Conservation (phyloP, 2,797 vertebrate species). For the Furcifer pardalis region DNA sequence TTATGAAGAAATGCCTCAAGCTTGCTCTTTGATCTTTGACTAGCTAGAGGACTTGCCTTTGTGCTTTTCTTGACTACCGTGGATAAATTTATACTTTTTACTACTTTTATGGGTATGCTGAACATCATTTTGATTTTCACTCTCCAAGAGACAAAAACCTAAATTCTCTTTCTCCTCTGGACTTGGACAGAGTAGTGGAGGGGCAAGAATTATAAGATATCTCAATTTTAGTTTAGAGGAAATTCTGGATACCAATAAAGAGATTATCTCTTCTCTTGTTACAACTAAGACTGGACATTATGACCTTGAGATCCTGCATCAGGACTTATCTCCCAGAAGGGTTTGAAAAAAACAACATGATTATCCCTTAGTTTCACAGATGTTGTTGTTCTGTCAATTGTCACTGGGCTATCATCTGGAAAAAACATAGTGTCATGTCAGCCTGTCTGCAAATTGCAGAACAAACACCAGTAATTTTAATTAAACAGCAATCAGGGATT, state of each 20-base stretch:
- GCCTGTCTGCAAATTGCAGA: conserved; percentile 51
- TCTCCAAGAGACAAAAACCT: background rate
- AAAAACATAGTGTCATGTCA: conserved; percentile 50
- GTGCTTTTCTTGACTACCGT: background rate
- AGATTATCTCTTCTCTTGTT: conserved; percentile 19
- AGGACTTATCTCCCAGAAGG: conserved; percentile 45
- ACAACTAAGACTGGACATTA: conserved; percentile 27
- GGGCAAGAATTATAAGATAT: background rate
- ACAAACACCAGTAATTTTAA: conserved; percentile 65
- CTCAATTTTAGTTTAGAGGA: background rate
- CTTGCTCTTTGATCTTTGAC: background rate
- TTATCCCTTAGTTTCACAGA: conserved; percentile 46
- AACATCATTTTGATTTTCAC: too few relatives aligned
- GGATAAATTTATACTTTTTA: background rate
- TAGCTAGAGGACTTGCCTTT: background rate
- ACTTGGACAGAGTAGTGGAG: too few relatives aligned
- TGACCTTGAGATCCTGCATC: conserved; percentile 41
- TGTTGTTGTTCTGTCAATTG: conserved; percentile 58
- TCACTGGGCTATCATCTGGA: conserved; percentile 56
- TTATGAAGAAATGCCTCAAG: background rate
- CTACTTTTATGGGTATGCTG: background rate
- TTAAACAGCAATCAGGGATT: conserved; percentile 56
- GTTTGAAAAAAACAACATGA: conserved; percentile 55
- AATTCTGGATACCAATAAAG: background rate
- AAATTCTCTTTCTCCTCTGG: background rate